phyloP scores from a whole-genome alignment of 2,113 vertebrate species.

The Empidonax alnorum region DNA sequence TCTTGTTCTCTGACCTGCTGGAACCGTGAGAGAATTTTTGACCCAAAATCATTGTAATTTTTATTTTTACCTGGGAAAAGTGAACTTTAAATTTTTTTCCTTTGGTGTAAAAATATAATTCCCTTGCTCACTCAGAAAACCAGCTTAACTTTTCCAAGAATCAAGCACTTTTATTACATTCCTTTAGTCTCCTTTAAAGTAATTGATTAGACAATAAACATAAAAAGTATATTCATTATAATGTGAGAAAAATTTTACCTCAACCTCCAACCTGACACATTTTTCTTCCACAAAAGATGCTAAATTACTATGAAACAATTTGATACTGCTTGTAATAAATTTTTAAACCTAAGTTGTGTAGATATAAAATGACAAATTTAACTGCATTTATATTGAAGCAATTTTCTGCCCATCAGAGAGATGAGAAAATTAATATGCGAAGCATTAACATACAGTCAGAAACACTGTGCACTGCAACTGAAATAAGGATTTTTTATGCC shows the following conservation, averaged over 20 bases:
- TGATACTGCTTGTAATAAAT: constrained; percentile 57
- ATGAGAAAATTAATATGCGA: constrained; percentile 74
- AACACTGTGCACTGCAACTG: constrained; percentile 32
- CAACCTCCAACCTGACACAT: background rate
- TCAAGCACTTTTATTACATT: constrained; percentile 29
- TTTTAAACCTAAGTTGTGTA: constrained; percentile 28
- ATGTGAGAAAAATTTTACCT: constrained; percentile 32
- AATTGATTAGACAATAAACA: constrained; percentile 63
- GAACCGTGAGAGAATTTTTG: background rate
- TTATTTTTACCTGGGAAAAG: background rate
- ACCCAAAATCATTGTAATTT: background rate
- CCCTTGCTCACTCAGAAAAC: background rate
- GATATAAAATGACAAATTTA: constrained; percentile 72
- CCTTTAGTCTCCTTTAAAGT: constrained; percentile 41
- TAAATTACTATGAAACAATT: constrained; percentile 58
- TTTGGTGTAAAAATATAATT: background rate
- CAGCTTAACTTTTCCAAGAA: background rate
- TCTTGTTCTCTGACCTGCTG: background rate
- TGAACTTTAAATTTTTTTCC: constrained; percentile 31
- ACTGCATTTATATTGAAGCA: constrained; percentile 71
- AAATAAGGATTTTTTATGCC: constrained; percentile 52
- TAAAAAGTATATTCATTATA: constrained; percentile 64
- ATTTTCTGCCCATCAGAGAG: constrained; percentile 71
- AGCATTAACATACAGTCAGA: constrained; percentile 66
- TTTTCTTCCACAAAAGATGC: constrained; percentile 49